Evolutionary conservation across 2,113 vertebrate genomes (phyloP).

Genomic region (Seriola rivoliana): DNA sequence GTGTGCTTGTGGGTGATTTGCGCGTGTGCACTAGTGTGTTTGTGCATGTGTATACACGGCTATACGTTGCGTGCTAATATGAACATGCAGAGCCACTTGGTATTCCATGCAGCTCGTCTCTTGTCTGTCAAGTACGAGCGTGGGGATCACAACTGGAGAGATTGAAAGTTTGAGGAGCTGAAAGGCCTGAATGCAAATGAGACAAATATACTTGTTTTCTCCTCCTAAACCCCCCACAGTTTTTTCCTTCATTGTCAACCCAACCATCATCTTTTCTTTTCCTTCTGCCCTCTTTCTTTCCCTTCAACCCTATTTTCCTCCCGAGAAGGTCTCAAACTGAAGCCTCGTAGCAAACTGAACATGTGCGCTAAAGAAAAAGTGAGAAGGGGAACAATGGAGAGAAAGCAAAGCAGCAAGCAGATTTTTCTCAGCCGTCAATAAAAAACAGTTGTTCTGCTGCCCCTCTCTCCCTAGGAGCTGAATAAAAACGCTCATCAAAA

Average conservation of each 20-base stretch:
- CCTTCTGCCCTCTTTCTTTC: slow-evolving; percentile 25
- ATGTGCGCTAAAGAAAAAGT: slow-evolving; percentile 11
- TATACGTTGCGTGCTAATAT: slow-evolving; percentile 63
- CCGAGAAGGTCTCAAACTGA: slow-evolving; percentile 28
- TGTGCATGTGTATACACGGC: slow-evolving; percentile 7
- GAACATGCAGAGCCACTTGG: slow-evolving; percentile 76
- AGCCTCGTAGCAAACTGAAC: slow-evolving; percentile 30
- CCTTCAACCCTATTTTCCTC: slow-evolving; percentile 32
- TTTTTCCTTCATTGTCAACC: slow-evolving; percentile 36
- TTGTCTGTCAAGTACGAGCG: slow-evolving; percentile 77
- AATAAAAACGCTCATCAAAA: slow-evolving; percentile 68
- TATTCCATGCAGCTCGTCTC: slow-evolving; percentile 69
- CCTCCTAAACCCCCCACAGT: slow-evolving; percentile 19
- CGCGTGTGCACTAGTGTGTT: neutral
- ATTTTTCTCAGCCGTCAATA: slow-evolving; percentile 51
- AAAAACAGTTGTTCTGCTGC: slow-evolving; percentile 53
- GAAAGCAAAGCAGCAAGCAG: slow-evolving; percentile 2
- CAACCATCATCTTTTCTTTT: slow-evolving; percentile 29
- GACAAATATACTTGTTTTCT: slow-evolving; percentile 66
- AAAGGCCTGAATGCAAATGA: slow-evolving; percentile 80
- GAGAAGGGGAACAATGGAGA: slow-evolving; percentile 10
- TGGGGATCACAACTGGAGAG: slow-evolving; percentile 74
- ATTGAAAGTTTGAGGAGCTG: slow-evolving; percentile 81
- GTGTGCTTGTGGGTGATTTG: slow-evolving; percentile 40
- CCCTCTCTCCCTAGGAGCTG: slow-evolving; percentile 46